Evolutionary conservation across 1,140 invertebrate species (phyloP), one percentile per base, ranked within the genome.

Genomic region (Ectropis grisescens): DNA sequence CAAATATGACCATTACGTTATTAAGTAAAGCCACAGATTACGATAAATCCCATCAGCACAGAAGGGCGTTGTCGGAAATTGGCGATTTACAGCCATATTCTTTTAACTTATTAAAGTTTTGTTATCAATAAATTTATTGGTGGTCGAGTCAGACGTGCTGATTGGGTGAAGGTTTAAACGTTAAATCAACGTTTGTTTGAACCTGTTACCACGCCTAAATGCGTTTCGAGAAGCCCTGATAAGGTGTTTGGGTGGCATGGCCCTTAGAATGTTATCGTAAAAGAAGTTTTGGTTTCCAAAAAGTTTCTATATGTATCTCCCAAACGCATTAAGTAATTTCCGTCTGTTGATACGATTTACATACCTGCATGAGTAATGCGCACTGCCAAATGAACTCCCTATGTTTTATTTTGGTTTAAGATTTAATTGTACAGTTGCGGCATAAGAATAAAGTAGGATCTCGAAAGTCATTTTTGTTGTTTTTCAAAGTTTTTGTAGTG

Each of bases 121-220:
- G 62, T 74, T 78, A 74, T 72, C 72, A 56, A 50, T 46, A 43
- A 62, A 74, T 78, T 74, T 78, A 69, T 78, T 62, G 65, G 55
- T 50, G 38, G 48, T 32, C 49, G 29, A 41, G 48, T 41, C 39
- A 36, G 42, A 49, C 40, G 48, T 52, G 50, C 49, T 34, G 49
- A 54, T 50, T 60, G 42, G 46, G 35, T 46, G 41, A 55, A 62
- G 59, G 40, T 58, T 70, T 60, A 51, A 62, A 76, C 58, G 59
- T 65, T 64, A 65, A 66, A 67, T 69, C 58, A 61, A 59, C 45
- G 46, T 62, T 60, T 57, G 56, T 57, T 64, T 65, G 41, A 60
- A 66, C 45, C 56, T 54, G 57, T 56, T 58, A 38, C 48, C 33
- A 50, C 38, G 47, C 49, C 65, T 72, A 70, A 67, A 72, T 74